Evolutionary conservation across 92 coral and sea anemone species (phyloP).

Genomic region (Epizoanthus fatuus): DNA sequence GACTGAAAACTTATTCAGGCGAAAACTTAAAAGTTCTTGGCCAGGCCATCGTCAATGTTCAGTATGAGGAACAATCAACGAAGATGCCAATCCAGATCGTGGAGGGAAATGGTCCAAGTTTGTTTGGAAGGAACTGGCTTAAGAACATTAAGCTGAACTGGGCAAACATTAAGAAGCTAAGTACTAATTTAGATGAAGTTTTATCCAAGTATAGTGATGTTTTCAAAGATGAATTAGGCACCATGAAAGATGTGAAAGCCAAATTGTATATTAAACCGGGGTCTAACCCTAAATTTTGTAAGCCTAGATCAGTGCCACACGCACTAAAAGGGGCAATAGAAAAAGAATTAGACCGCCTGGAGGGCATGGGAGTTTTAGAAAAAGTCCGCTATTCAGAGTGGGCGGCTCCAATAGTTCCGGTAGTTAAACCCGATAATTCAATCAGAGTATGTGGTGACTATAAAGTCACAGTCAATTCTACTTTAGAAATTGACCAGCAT

Average conservation of each 20-base stretch:
- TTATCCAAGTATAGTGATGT: slow-evolving; percentile 28
- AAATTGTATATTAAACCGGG: slow-evolving; percentile 43
- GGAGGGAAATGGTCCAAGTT: slow-evolving; percentile 22
- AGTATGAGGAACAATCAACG: not conserved
- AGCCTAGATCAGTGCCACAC: not conserved
- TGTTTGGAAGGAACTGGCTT: slow-evolving; percentile 43
- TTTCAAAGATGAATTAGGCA: slow-evolving; percentile 41
- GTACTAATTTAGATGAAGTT: slow-evolving; percentile 19
- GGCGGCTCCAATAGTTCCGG: slow-evolving; percentile 54
- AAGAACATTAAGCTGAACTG: slow-evolving; percentile 26
- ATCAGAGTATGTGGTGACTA: not conserved
- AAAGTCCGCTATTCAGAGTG: slow-evolving; percentile 10
- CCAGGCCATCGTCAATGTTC: not conserved
- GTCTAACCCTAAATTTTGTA: slow-evolving; percentile 35
- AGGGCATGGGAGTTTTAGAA: not conserved
- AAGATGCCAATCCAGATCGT: not conserved
- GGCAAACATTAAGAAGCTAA: slow-evolving; percentile 27
- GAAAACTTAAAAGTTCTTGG: slow-evolving; percentile 30
- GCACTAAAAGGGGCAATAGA: no score
- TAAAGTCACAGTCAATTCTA: slow-evolving; percentile 61
- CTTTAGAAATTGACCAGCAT: slow-evolving; percentile 60
- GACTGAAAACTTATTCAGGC: slow-evolving; percentile 23
- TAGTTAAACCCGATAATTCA: slow-evolving; percentile 30
- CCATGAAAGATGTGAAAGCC: slow-evolving; percentile 37
- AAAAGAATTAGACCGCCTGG: no score